phyloP scores from a whole-genome alignment of 2,888 invertebrate species.

The Polyploca ridens region DNA sequence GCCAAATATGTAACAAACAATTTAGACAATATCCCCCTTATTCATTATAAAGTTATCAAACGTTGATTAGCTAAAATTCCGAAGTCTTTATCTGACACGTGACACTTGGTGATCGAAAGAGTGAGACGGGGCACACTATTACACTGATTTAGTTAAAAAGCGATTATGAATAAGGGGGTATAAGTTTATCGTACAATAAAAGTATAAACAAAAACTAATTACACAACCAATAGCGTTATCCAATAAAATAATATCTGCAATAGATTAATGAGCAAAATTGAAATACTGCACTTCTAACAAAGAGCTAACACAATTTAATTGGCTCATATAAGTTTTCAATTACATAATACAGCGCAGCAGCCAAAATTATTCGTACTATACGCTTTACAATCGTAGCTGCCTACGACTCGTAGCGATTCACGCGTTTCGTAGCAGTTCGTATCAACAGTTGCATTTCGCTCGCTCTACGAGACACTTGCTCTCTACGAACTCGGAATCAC shows the following conservation, averaged over 20 bases:
- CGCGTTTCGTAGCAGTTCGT: constrained; percentile 54
- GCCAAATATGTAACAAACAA: too few species aligned
- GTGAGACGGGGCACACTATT: too few species aligned
- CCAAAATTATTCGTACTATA: constrained; percentile 21
- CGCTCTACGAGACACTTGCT: constrained; percentile 68
- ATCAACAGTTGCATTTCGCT: constrained; percentile 77
- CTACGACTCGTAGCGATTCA: constrained; percentile 31
- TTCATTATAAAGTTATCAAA: too few species aligned
- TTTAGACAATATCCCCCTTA: too few species aligned
- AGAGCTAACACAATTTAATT: neutral
- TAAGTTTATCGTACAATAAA: too few species aligned
- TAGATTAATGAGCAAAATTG: neutral
- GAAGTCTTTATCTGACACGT: too few species aligned
- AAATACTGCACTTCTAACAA: neutral
- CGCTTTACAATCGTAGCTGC: constrained; percentile 31
- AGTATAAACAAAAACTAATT: too few species aligned
- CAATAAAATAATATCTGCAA: neutral
- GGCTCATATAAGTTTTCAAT: neutral
- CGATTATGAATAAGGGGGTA: too few species aligned
- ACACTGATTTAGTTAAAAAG: too few species aligned
- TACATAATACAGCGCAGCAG: constrained; percentile 13
- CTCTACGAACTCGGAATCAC: constrained; percentile 27
- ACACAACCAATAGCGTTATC: too few species aligned
- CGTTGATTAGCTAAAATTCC: too few species aligned
- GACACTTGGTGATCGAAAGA: too few species aligned